These are phyloP conservation scores for Perdita meconis DNA, from an alignment of 2,888 invertebrate species.

Conservation along the genomic window DNA sequence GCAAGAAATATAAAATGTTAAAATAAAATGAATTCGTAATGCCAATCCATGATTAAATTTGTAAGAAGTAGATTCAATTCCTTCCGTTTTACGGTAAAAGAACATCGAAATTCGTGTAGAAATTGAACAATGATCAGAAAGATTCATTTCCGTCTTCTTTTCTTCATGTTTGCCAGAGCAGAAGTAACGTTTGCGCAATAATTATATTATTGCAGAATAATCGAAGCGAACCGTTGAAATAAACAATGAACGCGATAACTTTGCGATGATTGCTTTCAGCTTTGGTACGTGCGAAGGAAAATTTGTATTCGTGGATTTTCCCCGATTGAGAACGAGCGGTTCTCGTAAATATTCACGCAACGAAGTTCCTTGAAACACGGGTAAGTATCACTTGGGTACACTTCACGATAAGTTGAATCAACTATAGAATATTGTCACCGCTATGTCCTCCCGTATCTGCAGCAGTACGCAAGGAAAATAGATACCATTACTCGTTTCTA, in stretches of 20 bases:
- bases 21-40: neutral
- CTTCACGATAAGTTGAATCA: constrained; percentile 40
- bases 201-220: constrained; percentile 21
- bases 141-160: neutral
- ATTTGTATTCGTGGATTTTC: constrained; percentile 4
- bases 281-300: constrained; percentile 46
- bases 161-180: neutral
- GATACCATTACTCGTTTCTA: constrained; percentile 1
- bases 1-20: neutral
- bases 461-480: constrained; percentile 32
- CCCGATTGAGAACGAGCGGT: neutral
- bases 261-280: constrained; percentile 21
- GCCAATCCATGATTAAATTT: neutral
- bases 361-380: constrained; percentile 27
- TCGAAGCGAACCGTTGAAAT: constrained; percentile 20
- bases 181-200: constrained; percentile 14
- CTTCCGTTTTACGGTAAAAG: neutral
- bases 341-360: constrained; percentile 6
- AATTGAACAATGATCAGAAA: neutral
- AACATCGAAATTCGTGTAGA: neutral
- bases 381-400: constrained; percentile 10
- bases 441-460: constrained; percentile 37
- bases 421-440: constrained; percentile 71
- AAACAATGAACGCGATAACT: constrained; percentile 33
- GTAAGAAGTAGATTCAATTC: neutral